A percentile compares a stretch with the other conserved stretches of the same genome.
These are phyloP conservation scores for Sphinx pinastri DNA, from an alignment of 2,888 invertebrate species.

Conservation along the genomic window DNA sequence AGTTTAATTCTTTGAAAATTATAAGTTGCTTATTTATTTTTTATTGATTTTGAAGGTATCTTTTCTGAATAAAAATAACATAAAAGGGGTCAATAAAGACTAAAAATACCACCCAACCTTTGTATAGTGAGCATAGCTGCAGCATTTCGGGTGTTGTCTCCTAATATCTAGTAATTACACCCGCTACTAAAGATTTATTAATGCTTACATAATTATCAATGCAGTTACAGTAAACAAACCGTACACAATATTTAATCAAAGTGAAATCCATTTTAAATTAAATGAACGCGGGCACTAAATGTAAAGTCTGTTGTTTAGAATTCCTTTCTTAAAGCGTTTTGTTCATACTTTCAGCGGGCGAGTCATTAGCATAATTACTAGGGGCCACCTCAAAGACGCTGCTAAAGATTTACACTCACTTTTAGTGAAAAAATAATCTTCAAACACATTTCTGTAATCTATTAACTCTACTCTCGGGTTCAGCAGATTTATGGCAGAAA, in stretches of 20 bases:
- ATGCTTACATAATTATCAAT: too few species aligned
- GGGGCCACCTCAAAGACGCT: constrained; percentile 43
- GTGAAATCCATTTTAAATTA: constrained; percentile 3
- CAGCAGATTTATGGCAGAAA: too few species aligned
- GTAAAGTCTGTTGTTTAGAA: constrained; percentile 38
- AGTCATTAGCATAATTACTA: constrained; percentile 47
- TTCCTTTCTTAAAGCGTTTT: constrained; percentile 36
- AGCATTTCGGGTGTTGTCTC: too few species aligned
- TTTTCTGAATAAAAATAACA: too few species aligned
- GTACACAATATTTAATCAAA: constrained; percentile 2
- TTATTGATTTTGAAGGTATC: too few species aligned
- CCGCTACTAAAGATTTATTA: too few species aligned
- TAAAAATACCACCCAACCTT: too few species aligned
- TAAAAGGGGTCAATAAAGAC: too few species aligned
- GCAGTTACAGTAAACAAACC: background rate
- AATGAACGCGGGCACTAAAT: constrained; percentile 22
- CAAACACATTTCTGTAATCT: background rate
- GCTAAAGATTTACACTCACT: constrained; percentile 36
- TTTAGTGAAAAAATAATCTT: constrained; percentile 5
- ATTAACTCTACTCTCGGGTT: background rate
- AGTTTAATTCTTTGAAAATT: background rate
- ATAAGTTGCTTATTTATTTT: too few species aligned
- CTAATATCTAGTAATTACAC: too few species aligned
- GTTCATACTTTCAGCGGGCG: constrained; percentile 35
- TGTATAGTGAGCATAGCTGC: too few species aligned